Percentiles rank a stretch among this genome's conserved stretches.
Conservation (phyloP, 2,888 invertebrate species). For the Urechis unicinctus region DNA sequence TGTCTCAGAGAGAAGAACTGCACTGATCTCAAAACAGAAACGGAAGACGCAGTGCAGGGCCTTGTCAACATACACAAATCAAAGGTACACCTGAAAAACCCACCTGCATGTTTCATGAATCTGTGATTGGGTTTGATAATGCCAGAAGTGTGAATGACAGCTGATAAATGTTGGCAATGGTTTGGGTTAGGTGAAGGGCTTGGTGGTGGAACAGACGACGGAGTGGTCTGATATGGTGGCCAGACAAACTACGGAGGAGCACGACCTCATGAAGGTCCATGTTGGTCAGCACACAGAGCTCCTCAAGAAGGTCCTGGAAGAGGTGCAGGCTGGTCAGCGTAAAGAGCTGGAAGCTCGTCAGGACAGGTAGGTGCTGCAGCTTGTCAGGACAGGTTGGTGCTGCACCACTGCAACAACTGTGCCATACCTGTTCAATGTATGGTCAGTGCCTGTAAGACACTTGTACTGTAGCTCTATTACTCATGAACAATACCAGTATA, state of each 20-base stretch:
- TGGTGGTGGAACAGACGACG: slow-evolving; percentile 85
- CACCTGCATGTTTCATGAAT: too few species aligned
- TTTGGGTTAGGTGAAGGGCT: slow-evolving; percentile 49
- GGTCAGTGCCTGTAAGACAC: too few species aligned
- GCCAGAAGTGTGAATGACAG: too few species aligned
- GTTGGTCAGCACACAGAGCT: slow-evolving; percentile 76
- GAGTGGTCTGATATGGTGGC: slow-evolving; percentile 91
- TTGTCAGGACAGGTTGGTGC: neutral
- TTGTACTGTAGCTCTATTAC: too few species aligned
- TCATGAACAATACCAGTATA: too few species aligned
- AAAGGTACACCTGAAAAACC: too few species aligned
- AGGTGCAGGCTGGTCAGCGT: slow-evolving; percentile 68
- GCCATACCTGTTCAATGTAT: neutral
- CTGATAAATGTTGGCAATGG: neutral
- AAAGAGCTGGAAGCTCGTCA: slow-evolving; percentile 85
- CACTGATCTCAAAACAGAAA: slow-evolving; percentile 24
- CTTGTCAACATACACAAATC: slow-evolving; percentile 37
- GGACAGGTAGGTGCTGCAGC: slow-evolving; percentile 60
- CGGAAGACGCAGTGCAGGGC: slow-evolving; percentile 31
- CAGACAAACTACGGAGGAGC: slow-evolving; percentile 72
- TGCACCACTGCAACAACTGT: neutral
- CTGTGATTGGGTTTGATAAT: too few species aligned
- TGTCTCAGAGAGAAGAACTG: slow-evolving; percentile 25
- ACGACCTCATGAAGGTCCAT: slow-evolving; percentile 65
- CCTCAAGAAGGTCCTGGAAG: slow-evolving; percentile 85